Percentiles rank a stretch among this genome's conserved stretches.
Conservation (phyloP, 1,140 invertebrate genomes). For the Drosophila punjabiensis region DNA sequence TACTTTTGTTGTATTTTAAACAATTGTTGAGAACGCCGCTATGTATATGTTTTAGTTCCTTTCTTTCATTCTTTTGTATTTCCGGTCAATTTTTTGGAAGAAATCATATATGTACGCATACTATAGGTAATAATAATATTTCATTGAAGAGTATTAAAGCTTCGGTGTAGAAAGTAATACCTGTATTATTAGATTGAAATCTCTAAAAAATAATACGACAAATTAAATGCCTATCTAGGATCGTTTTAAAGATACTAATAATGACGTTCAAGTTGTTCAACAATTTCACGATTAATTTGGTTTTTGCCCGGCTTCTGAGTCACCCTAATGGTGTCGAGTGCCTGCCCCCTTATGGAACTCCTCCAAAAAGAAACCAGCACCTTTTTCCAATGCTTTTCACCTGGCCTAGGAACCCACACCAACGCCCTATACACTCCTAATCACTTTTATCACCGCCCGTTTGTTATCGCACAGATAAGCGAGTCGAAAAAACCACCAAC, state of each 20-base stretch:
- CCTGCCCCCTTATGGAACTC: not conserved
- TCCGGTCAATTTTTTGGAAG: not conserved
- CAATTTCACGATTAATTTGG: not conserved
- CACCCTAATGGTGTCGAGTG: conserved; percentile 6
- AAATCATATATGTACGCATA: too few species aligned
- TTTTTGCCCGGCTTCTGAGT: conserved; percentile 13
- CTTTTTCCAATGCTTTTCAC: not conserved
- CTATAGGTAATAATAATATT: not conserved
- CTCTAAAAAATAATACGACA: not conserved
- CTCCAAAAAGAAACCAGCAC: not conserved
- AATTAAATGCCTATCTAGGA: not conserved
- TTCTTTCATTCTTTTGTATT: not conserved
- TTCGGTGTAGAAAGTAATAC: too few species aligned
- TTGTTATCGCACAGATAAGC: conserved; percentile 72
- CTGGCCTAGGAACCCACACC: conserved; percentile 4
- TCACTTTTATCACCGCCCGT: conserved; percentile 64
- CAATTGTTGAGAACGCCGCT: not conserved
- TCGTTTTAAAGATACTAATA: not conserved
- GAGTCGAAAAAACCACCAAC: conserved; percentile 16
- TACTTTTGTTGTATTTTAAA: conserved; percentile 3
- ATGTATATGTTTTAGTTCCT: not conserved
- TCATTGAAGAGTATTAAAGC: not conserved
- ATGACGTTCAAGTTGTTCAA: not conserved
- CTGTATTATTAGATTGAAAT: not conserved
- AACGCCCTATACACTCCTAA: conserved; percentile 53